Evolutionary conservation across 2,113 vertebrate species (phyloP).

Genomic region (Cyprinodon brontotheroides): DNA sequence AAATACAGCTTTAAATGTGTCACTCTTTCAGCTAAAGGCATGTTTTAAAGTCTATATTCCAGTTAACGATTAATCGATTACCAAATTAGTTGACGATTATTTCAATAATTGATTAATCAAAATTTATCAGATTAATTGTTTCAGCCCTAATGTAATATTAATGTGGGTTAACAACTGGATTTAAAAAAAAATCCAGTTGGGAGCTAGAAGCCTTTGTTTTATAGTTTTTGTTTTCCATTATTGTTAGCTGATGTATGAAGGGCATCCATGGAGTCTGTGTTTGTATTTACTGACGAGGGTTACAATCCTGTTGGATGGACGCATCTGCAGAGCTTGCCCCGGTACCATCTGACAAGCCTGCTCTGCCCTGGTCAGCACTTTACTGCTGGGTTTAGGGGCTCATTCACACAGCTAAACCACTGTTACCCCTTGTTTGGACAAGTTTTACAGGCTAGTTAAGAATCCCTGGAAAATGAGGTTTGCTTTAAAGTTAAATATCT

Average conservation of each 20-base stretch:
- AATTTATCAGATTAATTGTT: no score
- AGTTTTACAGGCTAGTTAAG: slow-evolving; percentile 48
- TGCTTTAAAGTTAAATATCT: slow-evolving; percentile 53
- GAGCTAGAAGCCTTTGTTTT: no score
- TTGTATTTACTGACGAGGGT: background rate
- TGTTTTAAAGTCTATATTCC: no score
- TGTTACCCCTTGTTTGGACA: slow-evolving; percentile 33
- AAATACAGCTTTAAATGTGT: no score
- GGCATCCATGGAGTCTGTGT: background rate
- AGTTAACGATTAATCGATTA: no score
- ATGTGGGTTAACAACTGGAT: no score
- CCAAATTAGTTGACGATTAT: no score
- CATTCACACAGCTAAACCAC: slow-evolving; percentile 38
- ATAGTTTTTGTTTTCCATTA: background rate
- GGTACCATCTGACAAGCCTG: slow-evolving; percentile 63
- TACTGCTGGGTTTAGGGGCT: slow-evolving; percentile 58
- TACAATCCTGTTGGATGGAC: slow-evolving; percentile 26
- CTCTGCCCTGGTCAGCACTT: slow-evolving; percentile 70
- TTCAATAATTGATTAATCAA: no score
- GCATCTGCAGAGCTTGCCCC: slow-evolving; percentile 35
- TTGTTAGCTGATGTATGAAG: background rate
- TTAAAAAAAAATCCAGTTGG: no score
- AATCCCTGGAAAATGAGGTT: slow-evolving; percentile 55
- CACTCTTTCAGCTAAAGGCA: no score
- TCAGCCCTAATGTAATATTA: no score